Percentiles rank a stretch among this genome's conserved stretches.
Conservation (phyloP, 2,113 vertebrate species). For the Boleophthalmus pectinirostris region DNA sequence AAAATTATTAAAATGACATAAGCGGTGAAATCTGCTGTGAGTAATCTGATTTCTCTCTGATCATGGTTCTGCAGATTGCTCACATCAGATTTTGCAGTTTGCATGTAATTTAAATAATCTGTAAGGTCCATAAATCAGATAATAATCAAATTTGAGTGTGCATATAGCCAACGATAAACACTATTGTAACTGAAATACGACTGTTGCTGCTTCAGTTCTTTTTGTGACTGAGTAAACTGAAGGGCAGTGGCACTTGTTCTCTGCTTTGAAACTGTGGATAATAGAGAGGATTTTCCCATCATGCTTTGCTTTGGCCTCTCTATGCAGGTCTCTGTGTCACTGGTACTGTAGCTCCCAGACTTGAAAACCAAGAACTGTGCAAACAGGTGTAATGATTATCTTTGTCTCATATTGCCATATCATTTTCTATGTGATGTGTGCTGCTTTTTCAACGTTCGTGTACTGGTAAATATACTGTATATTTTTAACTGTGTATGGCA, state of each 20-base stretch:
- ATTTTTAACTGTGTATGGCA: conserved; percentile 37
- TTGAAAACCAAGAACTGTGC: conserved; percentile 18
- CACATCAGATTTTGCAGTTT: too few relatives aligned
- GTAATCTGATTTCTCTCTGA: too few relatives aligned
- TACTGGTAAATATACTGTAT: conserved; percentile 20
- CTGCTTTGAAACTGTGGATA: conserved; percentile 8
- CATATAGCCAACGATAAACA: not conserved
- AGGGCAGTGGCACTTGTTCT: conserved; percentile 16
- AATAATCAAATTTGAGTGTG: too few relatives aligned
- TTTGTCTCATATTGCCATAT: conserved; percentile 26
- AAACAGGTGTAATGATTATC: conserved; percentile 19
- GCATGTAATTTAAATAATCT: too few relatives aligned
- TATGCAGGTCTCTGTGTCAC: conserved; percentile 17
- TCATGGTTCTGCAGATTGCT: too few relatives aligned
- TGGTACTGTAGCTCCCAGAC: conserved; percentile 4
- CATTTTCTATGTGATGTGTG: conserved; percentile 24
- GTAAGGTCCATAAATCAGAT: too few relatives aligned
- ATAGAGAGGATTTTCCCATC: conserved; percentile 14
- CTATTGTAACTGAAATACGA: not conserved
- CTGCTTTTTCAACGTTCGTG: conserved; percentile 33
- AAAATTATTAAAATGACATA: too few relatives aligned
- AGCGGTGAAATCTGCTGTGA: too few relatives aligned
- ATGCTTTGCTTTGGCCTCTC: conserved; percentile 22
- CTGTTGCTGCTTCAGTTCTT: conserved; percentile 5
- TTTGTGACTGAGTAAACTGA: conserved; percentile 6